Evolutionary conservation across 2,888 invertebrate genomes (phyloP).

Genomic region (Acanthosepion esculentum): DNA sequence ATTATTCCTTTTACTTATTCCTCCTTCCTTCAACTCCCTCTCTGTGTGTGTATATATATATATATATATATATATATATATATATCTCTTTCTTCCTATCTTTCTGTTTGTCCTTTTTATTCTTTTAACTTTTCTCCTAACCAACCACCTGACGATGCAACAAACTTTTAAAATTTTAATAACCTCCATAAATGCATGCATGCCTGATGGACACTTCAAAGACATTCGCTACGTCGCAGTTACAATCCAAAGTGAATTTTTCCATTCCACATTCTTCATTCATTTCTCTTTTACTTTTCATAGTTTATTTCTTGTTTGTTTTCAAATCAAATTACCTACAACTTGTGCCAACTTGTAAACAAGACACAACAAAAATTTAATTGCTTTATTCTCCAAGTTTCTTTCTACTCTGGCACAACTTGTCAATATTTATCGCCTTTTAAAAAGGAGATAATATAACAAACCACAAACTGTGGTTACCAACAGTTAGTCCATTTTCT

Average conservation of each 20-base stretch:
- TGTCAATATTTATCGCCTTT: not conserved
- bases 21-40: not conserved
- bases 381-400: not conserved
- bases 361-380: conserved; percentile 6
- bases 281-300: not conserved
- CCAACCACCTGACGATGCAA: not conserved
- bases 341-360: not conserved
- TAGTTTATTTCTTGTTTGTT: not conserved
- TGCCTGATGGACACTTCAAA: conserved; percentile 15
- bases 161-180: conserved; percentile 33
- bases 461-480: not conserved
- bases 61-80: not conserved
- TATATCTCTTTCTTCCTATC: not conserved
- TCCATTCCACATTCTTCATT: not conserved
- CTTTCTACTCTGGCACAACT: not conserved
- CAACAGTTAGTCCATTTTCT: not conserved
- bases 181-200: conserved; percentile 21
- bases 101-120: not conserved
- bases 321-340: conserved; percentile 22
- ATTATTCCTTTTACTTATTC: not conserved
- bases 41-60: not conserved
- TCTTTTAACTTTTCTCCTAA: not conserved
- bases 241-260: conserved; percentile 13
- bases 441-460: not conserved
- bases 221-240: not conserved